Evolutionary conservation across 2,888 invertebrate genomes (phyloP), one percentile per base, ranked within the genome.

Genomic region (Aporophyla lueneburgensis): DNA sequence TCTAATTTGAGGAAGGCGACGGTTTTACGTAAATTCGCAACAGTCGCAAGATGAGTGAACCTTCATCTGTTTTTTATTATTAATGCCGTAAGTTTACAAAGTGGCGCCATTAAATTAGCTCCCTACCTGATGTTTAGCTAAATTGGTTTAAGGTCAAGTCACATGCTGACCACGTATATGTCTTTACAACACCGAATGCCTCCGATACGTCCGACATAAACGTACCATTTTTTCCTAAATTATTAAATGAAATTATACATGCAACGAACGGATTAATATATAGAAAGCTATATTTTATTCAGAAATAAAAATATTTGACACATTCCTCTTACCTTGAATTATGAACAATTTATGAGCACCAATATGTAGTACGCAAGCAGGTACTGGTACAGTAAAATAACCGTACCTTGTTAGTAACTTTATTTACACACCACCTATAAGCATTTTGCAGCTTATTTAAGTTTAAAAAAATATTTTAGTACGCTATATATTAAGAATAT

Each of bases 1-100:
- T 96, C 96, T 95, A 96, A 94, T 92, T 92, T 83, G 87, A 88
- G 89, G 89, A 89, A 87, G 83, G 88, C 87, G 84, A 78, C 80
- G 79, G 84, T 87, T 91, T 90, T 89, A 91, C 88, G 86, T 89
- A 88, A 87, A 89, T 83, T 83, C 74, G 76, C 83, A 73, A 78
- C 68, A 88, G 80, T 82, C 74, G 74, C 83, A 74, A 79, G 51
- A 67, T 63, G 62, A 74, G 43, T 59, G 71, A 59, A 74, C 46
- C 62, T 68, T 62, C 27, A 65, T 51, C 16, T 61, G 40, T 53
- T 61, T 40, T 56, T 51, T 70, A 58, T 43, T 61, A 46, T 21
- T 21, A 49, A 33, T 33, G n/a, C 53, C n/a, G 7, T 51, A 63
- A 2, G 7, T 69, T 53, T 43, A 16, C 33, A 40, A n/a, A 58